phyloP scores from a whole-genome alignment of 2,113 vertebrate species.

The Bujurquina vittata region DNA sequence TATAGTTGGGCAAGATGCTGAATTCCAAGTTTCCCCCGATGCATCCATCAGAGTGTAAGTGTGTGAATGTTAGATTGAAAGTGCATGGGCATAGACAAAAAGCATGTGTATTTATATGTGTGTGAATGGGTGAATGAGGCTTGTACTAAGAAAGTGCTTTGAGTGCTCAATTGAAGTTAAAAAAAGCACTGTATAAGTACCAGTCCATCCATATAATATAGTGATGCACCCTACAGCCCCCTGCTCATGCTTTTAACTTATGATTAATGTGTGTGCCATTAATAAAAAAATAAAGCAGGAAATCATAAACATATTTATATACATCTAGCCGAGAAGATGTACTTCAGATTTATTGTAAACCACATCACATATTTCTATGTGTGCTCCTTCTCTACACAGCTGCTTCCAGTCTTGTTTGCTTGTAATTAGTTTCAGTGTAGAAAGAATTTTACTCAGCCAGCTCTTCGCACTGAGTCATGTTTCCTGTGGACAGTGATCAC shows the following conservation, averaged over 20 bases:
- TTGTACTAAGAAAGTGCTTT: neutral
- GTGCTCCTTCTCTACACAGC: neutral
- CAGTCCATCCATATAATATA: neutral
- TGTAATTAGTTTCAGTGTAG: slow-evolving; percentile 22
- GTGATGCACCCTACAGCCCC: neutral
- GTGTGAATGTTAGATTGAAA: neutral
- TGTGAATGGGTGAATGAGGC: neutral
- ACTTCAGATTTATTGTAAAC: neutral
- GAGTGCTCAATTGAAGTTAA: neutral
- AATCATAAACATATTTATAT: neutral
- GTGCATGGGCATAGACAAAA: neutral
- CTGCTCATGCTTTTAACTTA: neutral
- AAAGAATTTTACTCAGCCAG: slow-evolving; percentile 11
- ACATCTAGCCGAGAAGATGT: neutral
- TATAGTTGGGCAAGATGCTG: neutral
- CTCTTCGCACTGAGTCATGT: slow-evolving; percentile 22
- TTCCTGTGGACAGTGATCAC: slow-evolving; percentile 68
- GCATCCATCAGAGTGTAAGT: neutral
- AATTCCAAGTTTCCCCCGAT: neutral
- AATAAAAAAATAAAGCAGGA: neutral
- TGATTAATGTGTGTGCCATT: neutral
- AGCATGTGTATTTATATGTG: neutral
- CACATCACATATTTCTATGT: neutral
- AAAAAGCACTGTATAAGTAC: neutral
- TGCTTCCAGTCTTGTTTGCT: neutral